phyloP scores from a whole-genome alignment of 2,797 vertebrate species.

The Eulemur mongoz region DNA sequence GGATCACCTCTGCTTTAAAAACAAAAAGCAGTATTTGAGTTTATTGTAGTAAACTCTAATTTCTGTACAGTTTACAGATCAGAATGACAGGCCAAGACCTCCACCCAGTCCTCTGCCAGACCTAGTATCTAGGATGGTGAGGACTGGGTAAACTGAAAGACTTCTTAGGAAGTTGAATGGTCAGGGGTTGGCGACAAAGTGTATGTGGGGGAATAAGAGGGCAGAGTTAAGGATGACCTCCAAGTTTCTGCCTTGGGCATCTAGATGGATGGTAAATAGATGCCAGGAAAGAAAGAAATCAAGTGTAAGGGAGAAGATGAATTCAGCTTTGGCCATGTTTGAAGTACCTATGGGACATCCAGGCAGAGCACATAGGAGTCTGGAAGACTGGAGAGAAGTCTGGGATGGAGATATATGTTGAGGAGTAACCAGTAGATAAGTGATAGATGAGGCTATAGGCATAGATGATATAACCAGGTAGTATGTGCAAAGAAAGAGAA shows the following conservation, averaged over 20 bases:
- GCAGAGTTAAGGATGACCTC: not conserved
- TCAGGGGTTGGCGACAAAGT: not conserved
- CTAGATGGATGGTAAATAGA: not conserved
- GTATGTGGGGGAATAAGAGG: not conserved
- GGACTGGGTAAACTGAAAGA: not conserved
- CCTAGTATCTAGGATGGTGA: not conserved
- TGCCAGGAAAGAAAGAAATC: not conserved
- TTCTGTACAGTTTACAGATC: not conserved
- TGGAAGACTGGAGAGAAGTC: not conserved
- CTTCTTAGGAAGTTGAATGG: not conserved
- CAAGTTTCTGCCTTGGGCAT: not conserved
- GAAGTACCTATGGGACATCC: not conserved
- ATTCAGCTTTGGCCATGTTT: conserved; percentile 8
- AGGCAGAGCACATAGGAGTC: not conserved
- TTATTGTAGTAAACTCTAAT: not conserved
- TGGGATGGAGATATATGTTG: not conserved
- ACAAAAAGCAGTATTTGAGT: not conserved
- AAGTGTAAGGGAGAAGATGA: not conserved
- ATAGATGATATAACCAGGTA: not conserved
- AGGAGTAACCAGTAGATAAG: not conserved
- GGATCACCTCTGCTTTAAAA: not conserved
- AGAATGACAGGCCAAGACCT: not conserved
- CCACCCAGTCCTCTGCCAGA: not conserved
- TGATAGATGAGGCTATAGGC: not conserved
- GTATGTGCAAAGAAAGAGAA: not conserved